These are phyloP conservation scores for Emys orbicularis DNA, from an alignment of 2,797 vertebrate species.

Conservation along the genomic window DNA sequence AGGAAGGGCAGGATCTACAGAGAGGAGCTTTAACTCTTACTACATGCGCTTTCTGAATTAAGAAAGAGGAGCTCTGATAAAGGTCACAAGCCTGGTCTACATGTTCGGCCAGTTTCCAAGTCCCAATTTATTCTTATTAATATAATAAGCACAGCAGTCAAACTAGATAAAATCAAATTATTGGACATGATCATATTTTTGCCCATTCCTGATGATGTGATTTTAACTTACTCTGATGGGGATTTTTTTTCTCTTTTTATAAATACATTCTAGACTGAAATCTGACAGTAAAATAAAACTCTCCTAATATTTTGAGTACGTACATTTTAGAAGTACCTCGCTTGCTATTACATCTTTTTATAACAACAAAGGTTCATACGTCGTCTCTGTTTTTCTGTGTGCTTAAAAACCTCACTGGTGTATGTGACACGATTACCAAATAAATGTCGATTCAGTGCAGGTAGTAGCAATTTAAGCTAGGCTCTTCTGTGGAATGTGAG, in stretches of 20 bases:
- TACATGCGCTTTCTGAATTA: constrained; percentile 7
- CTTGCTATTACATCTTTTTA: neutral
- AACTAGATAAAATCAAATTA: constrained; percentile 65
- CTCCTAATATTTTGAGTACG: neutral
- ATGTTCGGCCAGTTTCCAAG: constrained; percentile 45
- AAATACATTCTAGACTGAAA: neutral
- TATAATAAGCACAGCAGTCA: constrained; percentile 80
- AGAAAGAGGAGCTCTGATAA: constrained; percentile 6
- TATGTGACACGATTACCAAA: neutral
- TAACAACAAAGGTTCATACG: neutral
- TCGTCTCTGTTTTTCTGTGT: neutral
- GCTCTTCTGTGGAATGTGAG: neutral
- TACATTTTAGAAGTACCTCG: neutral
- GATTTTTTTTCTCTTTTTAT: constrained; percentile 22
- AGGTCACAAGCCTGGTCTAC: constrained; percentile 41
- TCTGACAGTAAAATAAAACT: neutral
- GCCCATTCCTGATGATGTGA: constrained; percentile 62
- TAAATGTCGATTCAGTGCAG: neutral
- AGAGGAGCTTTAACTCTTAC: constrained; percentile 13
- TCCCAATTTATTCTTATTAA: constrained; percentile 81
- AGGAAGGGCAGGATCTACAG: neutral
- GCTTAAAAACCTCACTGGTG: neutral
- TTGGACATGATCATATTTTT: constrained; percentile 61
- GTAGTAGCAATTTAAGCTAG: neutral
- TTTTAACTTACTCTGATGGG: constrained; percentile 68